phyloP scores from a whole-genome alignment of 2,113 vertebrate genomes.

The Urocynchramus pylzowi region DNA sequence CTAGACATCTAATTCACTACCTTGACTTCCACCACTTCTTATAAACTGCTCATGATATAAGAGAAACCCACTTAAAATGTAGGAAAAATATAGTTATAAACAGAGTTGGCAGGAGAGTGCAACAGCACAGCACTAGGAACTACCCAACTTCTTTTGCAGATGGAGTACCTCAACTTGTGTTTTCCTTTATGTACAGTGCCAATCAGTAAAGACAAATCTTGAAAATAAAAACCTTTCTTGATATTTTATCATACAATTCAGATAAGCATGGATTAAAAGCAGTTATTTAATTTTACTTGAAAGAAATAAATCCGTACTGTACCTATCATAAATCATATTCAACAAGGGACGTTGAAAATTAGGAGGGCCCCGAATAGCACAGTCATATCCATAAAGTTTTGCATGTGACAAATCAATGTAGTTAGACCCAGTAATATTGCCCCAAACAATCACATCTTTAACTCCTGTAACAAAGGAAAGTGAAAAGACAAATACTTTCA shows the following conservation, averaged over 20 bases:
- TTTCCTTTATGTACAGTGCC: not conserved
- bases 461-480: conserved; percentile 73
- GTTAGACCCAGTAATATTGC: conserved; percentile 83
- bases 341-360: conserved; percentile 72
- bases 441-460: conserved; percentile 88
- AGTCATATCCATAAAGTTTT: conserved; percentile 76
- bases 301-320: conserved; percentile 1
- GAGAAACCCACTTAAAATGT: not conserved
- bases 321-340: conserved; percentile 82
- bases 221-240: not conserved
- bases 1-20: not conserved
- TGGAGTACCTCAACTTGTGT: not conserved
- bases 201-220: not conserved
- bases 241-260: not conserved
- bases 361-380: conserved; percentile 80
- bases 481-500: not conserved
- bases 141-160: not conserved
- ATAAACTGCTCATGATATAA: not conserved
- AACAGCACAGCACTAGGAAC: not conserved
- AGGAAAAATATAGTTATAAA: not conserved
- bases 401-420: conserved; percentile 86
- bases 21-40: not conserved
- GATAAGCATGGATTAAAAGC: not conserved
- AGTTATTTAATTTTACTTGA: not conserved
- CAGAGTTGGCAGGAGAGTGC: not conserved